Percentiles rank a stretch among this genome's conserved stretches.
phyloP scores from a whole-genome alignment of 1,140 invertebrate species.

The Phenacoccus solenopsis region DNA sequence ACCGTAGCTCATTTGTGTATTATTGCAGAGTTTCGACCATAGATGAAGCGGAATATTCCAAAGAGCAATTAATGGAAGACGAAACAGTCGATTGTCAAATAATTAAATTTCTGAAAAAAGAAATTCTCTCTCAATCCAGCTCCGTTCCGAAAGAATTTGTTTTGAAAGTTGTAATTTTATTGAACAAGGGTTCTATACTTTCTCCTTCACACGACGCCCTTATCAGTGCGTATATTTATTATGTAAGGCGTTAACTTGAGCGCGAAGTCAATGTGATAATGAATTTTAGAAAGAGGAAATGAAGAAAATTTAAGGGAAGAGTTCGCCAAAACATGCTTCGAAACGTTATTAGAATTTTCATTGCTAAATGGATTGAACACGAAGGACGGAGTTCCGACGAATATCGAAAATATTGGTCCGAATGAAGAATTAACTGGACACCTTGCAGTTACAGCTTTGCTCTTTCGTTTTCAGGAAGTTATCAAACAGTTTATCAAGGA shows the following conservation, averaged over 20 bases:
- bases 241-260: not conserved
- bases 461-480: slow-evolving; percentile 88
- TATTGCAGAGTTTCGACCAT: not conserved
- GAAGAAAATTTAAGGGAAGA: slow-evolving; percentile 56
- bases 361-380: slow-evolving; percentile 50
- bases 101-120: slow-evolving; percentile 68
- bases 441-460: slow-evolving; percentile 76
- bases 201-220: slow-evolving; percentile 46
- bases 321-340: slow-evolving; percentile 92
- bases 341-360: slow-evolving; percentile 89
- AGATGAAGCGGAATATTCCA: not conserved
- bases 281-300: not conserved
- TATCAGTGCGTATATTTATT: slow-evolving; percentile 36
- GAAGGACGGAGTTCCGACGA: slow-evolving; percentile 21
- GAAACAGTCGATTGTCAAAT: slow-evolving; percentile 77
- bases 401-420: slow-evolving; percentile 23
- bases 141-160: slow-evolving; percentile 76
- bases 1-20: too few species aligned
- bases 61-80: slow-evolving; percentile 44
- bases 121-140: slow-evolving; percentile 69
- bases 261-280: too few species aligned
- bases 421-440: slow-evolving; percentile 57
- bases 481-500: slow-evolving; percentile 78
- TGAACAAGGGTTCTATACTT: slow-evolving; percentile 89
- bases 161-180: slow-evolving; percentile 69